A percentile compares a stretch with the other conserved stretches of the same genome.
These are phyloP conservation scores for Phalera bucephala DNA, from an alignment of 2,888 invertebrate species.

Conservation along the genomic window DNA sequence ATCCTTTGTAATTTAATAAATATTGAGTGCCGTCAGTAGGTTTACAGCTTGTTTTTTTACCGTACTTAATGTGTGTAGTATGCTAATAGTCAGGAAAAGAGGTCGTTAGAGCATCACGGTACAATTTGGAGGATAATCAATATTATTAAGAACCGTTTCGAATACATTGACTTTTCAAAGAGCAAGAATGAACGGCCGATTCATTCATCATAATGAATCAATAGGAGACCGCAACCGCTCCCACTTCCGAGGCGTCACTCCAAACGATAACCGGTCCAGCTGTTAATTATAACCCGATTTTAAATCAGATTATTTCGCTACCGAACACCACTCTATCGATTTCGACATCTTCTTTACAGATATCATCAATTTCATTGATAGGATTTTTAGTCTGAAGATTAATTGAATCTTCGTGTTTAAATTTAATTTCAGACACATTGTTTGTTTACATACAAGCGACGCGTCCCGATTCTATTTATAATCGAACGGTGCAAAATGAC, in stretches of 20 bases:
- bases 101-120: slow-evolving; percentile 52
- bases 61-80: slow-evolving; percentile 28
- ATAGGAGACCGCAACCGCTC: slow-evolving; percentile 53
- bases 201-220: slow-evolving; percentile 78
- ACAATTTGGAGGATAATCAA: slow-evolving; percentile 58
- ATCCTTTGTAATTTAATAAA: slow-evolving; percentile 25
- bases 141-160: slow-evolving; percentile 57
- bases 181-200: slow-evolving; percentile 66
- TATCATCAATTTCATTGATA: slow-evolving; percentile 69
- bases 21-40: slow-evolving; percentile 16
- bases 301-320: slow-evolving; percentile 74
- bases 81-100: slow-evolving; percentile 40
- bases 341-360: slow-evolving; percentile 56
- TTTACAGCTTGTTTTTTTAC: slow-evolving; percentile 28
- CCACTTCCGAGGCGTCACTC: slow-evolving; percentile 64
- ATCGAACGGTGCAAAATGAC: slow-evolving; percentile 13
- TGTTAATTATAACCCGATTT: slow-evolving; percentile 76
- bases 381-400: slow-evolving; percentile 59
- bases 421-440: slow-evolving; percentile 46
- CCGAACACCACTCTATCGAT: slow-evolving; percentile 59
- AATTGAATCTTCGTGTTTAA: slow-evolving; percentile 53
- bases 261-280: slow-evolving; percentile 60
- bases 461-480: slow-evolving; percentile 20
- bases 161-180: slow-evolving; percentile 50
- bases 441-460: slow-evolving; percentile 11